Evolutionary conservation across 2,113 vertebrate species (phyloP), one percentile per base, ranked within the genome.

Genomic region (Carettochelys insculpta): DNA sequence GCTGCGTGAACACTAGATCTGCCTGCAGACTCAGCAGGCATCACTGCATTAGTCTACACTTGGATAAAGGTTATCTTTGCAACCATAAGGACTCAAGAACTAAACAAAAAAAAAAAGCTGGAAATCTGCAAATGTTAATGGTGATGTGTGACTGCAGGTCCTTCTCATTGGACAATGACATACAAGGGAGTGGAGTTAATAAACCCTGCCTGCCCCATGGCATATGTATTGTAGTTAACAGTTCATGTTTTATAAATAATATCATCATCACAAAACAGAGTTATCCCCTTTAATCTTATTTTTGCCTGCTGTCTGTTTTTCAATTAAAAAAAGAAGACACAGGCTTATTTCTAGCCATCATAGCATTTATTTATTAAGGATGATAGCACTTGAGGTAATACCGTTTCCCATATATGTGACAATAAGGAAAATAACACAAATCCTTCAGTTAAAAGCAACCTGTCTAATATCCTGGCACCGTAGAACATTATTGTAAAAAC

Each of bases 391-490:
- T 0, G 1, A 68, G 48, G 31, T 50, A 85, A 91, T 1, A 38
- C 85, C 38, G 31, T 87, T 95, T 94, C 77, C 54, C 61, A 77
- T 77, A 13, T 78, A 87, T 83, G 17, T 20, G 48, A 87, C 83
- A 88, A 77, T 86, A 86, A 47, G 34, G 81, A 92, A 92, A 94
- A 45, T 31, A 95, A 45, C 24, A 91, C 17, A 90, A 92, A 79
- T 1, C 27, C 52, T 77, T 71, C 75, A 92, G 83, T 92, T 3
- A 52, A 85, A 82, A 90, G 38, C 71, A 77, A 92, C 56, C 2
- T 1, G 2, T 13, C 38, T 83, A 53, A 90, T 92, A 77, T 29
- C 65, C 75, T 90, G 88, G 61, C 45, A 83, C 73, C n/a, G 0
- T 75, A 45, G 38, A 89, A 95, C 3, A 61, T 20, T 53, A 82